phyloP scores from a whole-genome alignment of 2,113 vertebrate genomes.

The Octodon degus region DNA sequence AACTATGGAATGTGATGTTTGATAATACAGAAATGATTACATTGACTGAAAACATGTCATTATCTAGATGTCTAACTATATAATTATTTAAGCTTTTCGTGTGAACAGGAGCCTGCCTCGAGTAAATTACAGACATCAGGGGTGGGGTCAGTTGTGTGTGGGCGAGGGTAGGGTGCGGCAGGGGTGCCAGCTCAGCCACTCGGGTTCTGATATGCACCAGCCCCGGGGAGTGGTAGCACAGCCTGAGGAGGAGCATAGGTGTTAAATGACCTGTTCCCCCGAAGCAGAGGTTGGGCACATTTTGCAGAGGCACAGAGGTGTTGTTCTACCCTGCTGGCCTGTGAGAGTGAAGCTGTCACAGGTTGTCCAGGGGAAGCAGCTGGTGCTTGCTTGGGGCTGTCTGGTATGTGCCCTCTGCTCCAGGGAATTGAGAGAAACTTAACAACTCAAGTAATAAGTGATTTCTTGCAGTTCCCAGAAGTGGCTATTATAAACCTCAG shows the following conservation, averaged over 20 bases:
- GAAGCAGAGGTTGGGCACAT: background rate
- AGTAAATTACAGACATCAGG: conserved; percentile 15
- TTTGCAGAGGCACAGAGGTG: background rate
- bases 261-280: background rate
- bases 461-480: background rate
- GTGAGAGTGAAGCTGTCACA: background rate
- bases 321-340: background rate
- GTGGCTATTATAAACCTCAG: background rate
- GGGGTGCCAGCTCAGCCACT: background rate
- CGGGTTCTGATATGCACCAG: background rate
- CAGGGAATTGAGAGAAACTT: background rate
- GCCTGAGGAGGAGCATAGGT: background rate
- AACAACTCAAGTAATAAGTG: background rate
- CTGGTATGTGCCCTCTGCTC: background rate
- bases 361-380: background rate
- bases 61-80: background rate
- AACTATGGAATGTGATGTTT: background rate
- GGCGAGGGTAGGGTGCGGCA: fast-evolving
- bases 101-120: conserved; percentile 13
- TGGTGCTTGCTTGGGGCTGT: background rate
- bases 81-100: conserved; percentile 56
- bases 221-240: background rate
- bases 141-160: background rate
- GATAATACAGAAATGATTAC: background rate
- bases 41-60: conserved; percentile 52